Conservation (phyloP, 1,140 invertebrate species). For the Macrobrachium rosenbergii region DNA sequence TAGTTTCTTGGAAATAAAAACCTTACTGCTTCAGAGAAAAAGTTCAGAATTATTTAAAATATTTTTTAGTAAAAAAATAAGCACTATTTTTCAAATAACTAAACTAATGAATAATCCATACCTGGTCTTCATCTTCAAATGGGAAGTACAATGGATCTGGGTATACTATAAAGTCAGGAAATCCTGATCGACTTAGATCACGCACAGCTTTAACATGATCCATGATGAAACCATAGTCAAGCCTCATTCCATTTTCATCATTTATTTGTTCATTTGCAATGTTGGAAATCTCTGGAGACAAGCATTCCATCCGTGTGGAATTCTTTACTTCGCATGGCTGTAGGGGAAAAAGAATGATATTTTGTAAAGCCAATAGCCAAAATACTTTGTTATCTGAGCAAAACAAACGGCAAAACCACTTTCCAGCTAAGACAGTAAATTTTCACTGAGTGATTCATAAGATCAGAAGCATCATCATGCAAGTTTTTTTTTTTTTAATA, state of each 20-base stretch:
- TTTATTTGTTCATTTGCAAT: constrained; percentile 78
- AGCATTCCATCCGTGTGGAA: constrained; percentile 87
- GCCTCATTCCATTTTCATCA: constrained; percentile 74
- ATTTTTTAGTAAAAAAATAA: no score
- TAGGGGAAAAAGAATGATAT: constrained; percentile 61
- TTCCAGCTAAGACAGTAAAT: background rate
- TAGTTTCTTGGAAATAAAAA: background rate
- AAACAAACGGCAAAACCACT: background rate
- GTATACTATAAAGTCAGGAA: constrained; percentile 81
- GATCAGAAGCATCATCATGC: background rate
- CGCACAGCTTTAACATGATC: constrained; percentile 89
- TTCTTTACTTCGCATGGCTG: constrained; percentile 82
- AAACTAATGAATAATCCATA: constrained; percentile 9
- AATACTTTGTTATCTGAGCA: background rate
- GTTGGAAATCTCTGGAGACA: constrained; percentile 81
- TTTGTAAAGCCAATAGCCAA: background rate
- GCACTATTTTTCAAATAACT: background rate
- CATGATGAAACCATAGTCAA: constrained; percentile 96
- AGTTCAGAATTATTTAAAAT: no score
- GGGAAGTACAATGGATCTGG: constrained; percentile 91
- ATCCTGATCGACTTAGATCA: constrained; percentile 79
- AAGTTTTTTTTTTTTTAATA: background rate
- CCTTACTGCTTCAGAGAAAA: no score
- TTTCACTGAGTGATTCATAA: background rate
- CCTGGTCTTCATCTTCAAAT: constrained; percentile 83